Evolutionary conservation across 2,797 vertebrate genomes (phyloP).

Genomic region (Euthynnus affinis): DNA sequence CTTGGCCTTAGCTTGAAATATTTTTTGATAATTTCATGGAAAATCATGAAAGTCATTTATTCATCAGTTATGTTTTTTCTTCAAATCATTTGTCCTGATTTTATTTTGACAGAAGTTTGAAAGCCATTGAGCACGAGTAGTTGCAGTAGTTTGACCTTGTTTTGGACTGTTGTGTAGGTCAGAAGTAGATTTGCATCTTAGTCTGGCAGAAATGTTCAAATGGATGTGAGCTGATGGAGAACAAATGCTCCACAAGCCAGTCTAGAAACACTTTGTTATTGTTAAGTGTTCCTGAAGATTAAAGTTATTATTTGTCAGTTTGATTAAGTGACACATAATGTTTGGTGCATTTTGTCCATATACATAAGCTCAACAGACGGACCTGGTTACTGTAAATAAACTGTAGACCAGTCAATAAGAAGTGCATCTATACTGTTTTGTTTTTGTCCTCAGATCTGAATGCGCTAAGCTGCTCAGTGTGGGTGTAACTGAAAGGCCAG

Average conservation of each 20-base stretch:
- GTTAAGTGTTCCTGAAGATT: neutral
- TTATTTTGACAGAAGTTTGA: neutral
- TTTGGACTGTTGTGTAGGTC: conserved; percentile 7
- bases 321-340: neutral
- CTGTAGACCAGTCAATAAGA: too few relatives aligned
- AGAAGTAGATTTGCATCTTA: neutral
- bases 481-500: conserved; percentile 24
- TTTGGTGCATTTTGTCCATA: neutral
- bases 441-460: conserved; percentile 34
- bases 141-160: neutral
- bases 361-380: neutral
- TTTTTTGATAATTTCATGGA: neutral
- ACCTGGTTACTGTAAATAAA: neutral
- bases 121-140: neutral
- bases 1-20: neutral
- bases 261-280: neutral
- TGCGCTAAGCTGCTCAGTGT: conserved; percentile 28
- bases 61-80: neutral
- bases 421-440: conserved; percentile 8
- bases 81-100: neutral
- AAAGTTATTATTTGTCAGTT: neutral
- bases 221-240: neutral
- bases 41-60: neutral
- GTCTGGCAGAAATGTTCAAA: neutral
- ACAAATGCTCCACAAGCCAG: conserved; percentile 1